Base-by-base conservation (phyloP, 2,888 invertebrate species). In the Apodemia hepburni region DNA sequence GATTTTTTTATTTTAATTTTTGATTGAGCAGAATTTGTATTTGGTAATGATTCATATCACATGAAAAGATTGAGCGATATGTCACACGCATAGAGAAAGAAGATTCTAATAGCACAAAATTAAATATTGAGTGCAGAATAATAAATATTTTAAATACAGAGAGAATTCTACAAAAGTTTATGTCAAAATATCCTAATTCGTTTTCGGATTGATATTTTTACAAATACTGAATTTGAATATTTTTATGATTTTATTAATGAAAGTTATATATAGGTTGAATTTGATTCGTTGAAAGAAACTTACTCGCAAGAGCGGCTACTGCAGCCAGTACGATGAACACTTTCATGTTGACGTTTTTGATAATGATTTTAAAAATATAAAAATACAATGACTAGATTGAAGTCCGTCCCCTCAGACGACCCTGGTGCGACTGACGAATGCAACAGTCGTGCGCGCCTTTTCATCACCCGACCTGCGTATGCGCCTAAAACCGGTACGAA, bases 301-400 rank as follows among this genome's bases (percentile, higher is more conserved):
- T 82, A 91, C 91, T 88, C 78, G 91, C 89, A 74, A 91, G 71
- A 70, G 90, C 88, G 73, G 87, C 77, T 73, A 80, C 81, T 67
- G 90, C 85, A 74, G 88, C 80, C 74, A 91, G 75, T 67, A 87
- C 87, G 81, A 91, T 84, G 85, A 90, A 88, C 87, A 90, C 90
- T 90, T 89, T 91, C 91, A 91, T 91, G 80, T 71, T 87, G 88
- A 83, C 78, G 79, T 84, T 85, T 84, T 73, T 74, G 79, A 84
- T 81, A 75, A 69, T 71, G 78, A 75, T 76, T 75, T 74, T 69
- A 71, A 76, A 81, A 76, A 77, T 73, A 70, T 69, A 66, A 77
- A 78, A 78, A 76, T 76, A 76, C 81, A 81, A 84, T 91, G 90
- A 90, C 90, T 90, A 90, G 90, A 91, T 85, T 73, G 77, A 74